phyloP scores from a whole-genome alignment of 92 coral and sea anemone species.

The Nematostella vectensis region DNA sequence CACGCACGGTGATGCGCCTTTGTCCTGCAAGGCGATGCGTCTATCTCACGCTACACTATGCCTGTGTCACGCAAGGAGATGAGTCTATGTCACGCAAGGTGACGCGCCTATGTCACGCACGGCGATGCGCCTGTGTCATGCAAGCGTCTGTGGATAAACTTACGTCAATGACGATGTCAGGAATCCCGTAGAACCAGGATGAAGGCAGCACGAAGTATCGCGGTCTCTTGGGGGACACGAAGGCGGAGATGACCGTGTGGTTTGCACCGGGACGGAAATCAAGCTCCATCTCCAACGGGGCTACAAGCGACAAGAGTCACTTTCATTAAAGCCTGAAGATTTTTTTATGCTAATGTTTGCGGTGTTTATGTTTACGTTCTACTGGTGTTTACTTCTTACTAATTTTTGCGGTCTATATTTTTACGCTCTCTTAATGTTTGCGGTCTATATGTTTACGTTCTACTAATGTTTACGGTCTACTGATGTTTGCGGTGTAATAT shows the following conservation, averaged over 20 bases:
- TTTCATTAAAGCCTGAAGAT: no score
- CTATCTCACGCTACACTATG: not conserved
- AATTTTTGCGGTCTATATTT: no score
- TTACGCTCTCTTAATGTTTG: no score
- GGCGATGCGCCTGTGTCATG: not conserved
- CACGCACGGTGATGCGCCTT: not conserved
- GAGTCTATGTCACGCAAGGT: not conserved
- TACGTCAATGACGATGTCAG: conserved; percentile 21
- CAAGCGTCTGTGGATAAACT: no score
- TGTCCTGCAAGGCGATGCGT: not conserved
- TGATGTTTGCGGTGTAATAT: no score
- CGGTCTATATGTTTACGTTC: no score
- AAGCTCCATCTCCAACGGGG: conserved; percentile 21
- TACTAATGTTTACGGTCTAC: no score
- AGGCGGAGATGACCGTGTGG: conserved; percentile 24
- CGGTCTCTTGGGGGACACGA: conserved; percentile 32
- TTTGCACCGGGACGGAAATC: conserved; percentile 24
- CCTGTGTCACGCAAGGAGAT: not conserved
- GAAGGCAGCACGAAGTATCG: conserved; percentile 24
- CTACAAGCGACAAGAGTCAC: conserved; percentile 1
- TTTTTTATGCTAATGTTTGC: no score
- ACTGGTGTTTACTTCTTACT: no score
- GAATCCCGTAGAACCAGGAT: conserved; percentile 8
- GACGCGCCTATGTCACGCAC: not conserved
- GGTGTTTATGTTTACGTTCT: no score